Evolutionary conservation across 2,888 invertebrate genomes (phyloP).

Genomic region (Dolichopus griseipennis): DNA sequence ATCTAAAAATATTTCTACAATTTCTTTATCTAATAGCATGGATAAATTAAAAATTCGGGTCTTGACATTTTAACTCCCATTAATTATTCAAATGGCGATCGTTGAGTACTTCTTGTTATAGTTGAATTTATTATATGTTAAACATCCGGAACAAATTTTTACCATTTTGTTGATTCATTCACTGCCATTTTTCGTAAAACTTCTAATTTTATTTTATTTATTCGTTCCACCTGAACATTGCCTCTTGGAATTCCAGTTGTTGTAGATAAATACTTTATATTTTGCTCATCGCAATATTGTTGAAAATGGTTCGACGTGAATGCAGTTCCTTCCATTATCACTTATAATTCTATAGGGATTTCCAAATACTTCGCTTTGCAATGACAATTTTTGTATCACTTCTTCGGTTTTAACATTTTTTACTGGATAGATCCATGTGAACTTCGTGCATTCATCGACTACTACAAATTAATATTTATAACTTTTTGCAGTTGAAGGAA

Average conservation of each 20-base stretch:
- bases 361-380: constrained; percentile 17
- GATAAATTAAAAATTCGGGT: neutral
- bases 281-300: constrained; percentile 14
- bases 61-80: neutral
- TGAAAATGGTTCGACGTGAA: constrained; percentile 19
- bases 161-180: neutral
- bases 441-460: constrained; percentile 19
- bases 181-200: neutral
- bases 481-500: constrained; percentile 23
- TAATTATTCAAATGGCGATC: neutral
- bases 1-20: neutral
- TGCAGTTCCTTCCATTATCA: constrained; percentile 20
- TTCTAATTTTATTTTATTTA: constrained; percentile 28
- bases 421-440: constrained; percentile 19
- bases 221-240: constrained; percentile 33
- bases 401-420: constrained; percentile 16
- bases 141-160: neutral
- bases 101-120: neutral
- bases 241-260: constrained; percentile 29
- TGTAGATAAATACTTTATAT: constrained; percentile 14
- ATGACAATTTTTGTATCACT: constrained; percentile 15
- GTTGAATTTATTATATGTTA: neutral
- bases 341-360: constrained; percentile 18
- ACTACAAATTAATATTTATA: constrained; percentile 18
- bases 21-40: neutral